A percentile compares a stretch with the other conserved stretches of the same genome.
Evolutionary conservation across 2,797 vertebrate species (phyloP).

Genomic region (Tadarida brasiliensis): DNA sequence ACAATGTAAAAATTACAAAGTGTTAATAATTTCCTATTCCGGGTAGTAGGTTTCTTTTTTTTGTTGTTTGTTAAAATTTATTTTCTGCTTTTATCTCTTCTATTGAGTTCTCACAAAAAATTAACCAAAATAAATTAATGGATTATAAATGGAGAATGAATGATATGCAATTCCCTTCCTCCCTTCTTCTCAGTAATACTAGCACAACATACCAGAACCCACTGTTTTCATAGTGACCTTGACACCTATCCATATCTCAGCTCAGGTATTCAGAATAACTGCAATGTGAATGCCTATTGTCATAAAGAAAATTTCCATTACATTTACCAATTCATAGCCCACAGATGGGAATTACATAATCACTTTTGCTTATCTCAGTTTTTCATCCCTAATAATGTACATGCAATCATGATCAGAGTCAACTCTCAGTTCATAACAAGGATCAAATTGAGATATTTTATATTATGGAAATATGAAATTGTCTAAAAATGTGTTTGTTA

Average conservation of each 20-base stretch:
- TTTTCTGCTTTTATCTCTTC: neutral
- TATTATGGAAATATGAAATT: neutral
- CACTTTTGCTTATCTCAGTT: neutral
- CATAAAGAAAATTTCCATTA: conserved; percentile 1
- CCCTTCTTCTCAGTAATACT: too few species aligned
- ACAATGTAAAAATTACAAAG: neutral
- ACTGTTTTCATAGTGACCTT: neutral
- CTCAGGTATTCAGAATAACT: neutral
- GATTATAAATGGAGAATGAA: neutral
- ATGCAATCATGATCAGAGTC: neutral
- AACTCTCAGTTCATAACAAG: neutral
- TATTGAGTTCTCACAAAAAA: neutral
- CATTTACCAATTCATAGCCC: neutral
- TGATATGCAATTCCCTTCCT: neutral
- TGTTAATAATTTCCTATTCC: neutral
- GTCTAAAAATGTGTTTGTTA: neutral
- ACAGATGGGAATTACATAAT: neutral
- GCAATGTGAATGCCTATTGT: neutral
- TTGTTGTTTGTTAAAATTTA: neutral
- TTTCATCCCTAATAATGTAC: neutral
- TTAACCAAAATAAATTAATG: conserved; percentile 7
- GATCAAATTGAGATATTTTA: neutral
- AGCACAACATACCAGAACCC: neutral
- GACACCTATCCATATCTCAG: neutral
- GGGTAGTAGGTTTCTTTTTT: neutral